Percentiles rank a stretch among this genome's conserved stretches.
phyloP scores from a whole-genome alignment of 2,888 invertebrate genomes.

The Watsonalla cultraria region DNA sequence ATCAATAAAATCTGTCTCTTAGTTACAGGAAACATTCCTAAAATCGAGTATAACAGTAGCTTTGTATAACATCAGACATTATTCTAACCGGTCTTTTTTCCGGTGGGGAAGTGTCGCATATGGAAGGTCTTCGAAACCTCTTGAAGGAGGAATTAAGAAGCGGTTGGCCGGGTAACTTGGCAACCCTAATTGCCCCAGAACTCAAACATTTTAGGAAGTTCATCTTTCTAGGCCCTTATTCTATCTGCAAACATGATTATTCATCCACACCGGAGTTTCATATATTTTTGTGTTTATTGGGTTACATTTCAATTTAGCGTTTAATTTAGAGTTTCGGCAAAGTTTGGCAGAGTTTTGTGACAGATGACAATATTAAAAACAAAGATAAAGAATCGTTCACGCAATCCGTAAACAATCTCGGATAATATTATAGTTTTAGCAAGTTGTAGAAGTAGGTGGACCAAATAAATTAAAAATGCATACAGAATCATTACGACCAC shows the following conservation, averaged over 20 bases:
- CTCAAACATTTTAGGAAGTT: slow-evolving; percentile 14
- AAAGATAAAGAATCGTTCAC: background rate
- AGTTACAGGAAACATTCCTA: no score
- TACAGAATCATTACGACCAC: background rate
- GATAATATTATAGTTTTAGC: background rate
- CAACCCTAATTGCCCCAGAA: slow-evolving; percentile 7
- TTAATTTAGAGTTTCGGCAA: background rate
- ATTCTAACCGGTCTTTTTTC: slow-evolving; percentile 42
- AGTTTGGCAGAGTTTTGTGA: background rate
- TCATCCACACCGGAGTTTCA: background rate
- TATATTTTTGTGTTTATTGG: background rate
- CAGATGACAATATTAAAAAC: background rate
- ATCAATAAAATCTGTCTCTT: no score
- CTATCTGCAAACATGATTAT: background rate
- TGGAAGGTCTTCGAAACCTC: slow-evolving; percentile 31
- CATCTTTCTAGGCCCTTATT: slow-evolving; percentile 4
- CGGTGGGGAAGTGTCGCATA: slow-evolving; percentile 31
- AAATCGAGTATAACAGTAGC: no score
- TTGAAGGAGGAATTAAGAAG: slow-evolving; percentile 12
- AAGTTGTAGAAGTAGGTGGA: background rate
- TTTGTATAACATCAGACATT: no score
- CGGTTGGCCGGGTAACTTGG: slow-evolving; percentile 7
- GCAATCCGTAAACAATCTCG: background rate
- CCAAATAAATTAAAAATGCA: background rate
- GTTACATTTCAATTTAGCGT: background rate